Evolutionary conservation across 1,140 invertebrate genomes (phyloP), one percentile per base, ranked within the genome.

Genomic region (Linepithema humile): DNA sequence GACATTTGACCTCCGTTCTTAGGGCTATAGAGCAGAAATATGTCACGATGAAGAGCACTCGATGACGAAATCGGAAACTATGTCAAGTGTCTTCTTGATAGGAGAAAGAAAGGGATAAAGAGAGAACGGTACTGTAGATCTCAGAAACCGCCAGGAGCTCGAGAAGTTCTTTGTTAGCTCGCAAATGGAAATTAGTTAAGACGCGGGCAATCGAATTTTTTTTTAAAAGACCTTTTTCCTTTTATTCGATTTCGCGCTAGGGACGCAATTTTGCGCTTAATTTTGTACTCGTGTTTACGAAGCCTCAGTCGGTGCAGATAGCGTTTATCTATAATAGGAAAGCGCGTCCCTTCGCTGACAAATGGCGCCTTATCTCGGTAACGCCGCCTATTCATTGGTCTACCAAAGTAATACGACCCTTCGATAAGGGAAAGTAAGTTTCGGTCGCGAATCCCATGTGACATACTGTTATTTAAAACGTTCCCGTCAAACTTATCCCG

Each of bases 51-150:
- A 85, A 72, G 72, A 60, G 26, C 57, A 85, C 83, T 88, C 83
- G 70, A 88, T 87, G 78, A 84, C 67, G 75, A 88, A 87, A 85
- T 80, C 59, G 83, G 74, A 85, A 88, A 82, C 57, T 59, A 78
- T 88, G 87, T 88, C 86, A 78, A 88, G 87, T 26, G 38, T 73
- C 17, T 84, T n/a, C n/a, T 85, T 45, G 62, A 82, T 59, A 12
- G 29, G n/a, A 29, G 6, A 55, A 26, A 74, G 20, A 20, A 17
- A 20, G 6, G 38, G 40, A 62, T 3, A 70, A 10, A 43, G 53
- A 32, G 15, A 17, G 45, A 20, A 1, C 20, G 1, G 15, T 15
- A 67, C 43, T 65, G 75, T 48, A 20, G 48, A 80, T 69, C 32
- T 23, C 6, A 55, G 48, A 69, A 80, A 40, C 23, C 38, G 64